These are phyloP conservation scores for Aurelia sp. DNA, from an alignment of 30 jellyfish, hydroid and myxozoan species.

Conservation along the genomic window DNA sequence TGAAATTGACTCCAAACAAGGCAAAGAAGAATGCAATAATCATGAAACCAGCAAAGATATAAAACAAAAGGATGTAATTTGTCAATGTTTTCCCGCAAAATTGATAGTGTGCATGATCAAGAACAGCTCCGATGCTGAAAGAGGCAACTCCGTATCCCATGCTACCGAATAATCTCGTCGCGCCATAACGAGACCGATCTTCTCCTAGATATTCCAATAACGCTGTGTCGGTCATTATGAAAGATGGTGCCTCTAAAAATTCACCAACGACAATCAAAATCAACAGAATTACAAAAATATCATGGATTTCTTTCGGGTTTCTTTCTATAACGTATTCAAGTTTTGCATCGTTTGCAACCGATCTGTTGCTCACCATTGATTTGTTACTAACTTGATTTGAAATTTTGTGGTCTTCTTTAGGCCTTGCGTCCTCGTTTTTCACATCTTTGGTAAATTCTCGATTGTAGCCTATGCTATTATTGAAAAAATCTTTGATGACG, in stretches of 20 bases:
- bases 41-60: slow-evolving; percentile 93
- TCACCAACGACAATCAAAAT: slow-evolving; percentile 93
- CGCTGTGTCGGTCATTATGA: slow-evolving; percentile 97
- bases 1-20: slow-evolving; percentile 74
- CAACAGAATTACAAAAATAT: slow-evolving; percentile 80
- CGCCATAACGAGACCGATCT: slow-evolving; percentile 86
- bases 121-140: slow-evolving; percentile 91
- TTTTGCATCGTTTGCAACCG: background rate
- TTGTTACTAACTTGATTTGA: background rate
- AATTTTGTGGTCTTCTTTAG: background rate
- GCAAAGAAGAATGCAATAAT: slow-evolving; percentile 87
- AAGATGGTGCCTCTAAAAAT: slow-evolving; percentile 99
- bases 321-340: slow-evolving; percentile 76
- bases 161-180: slow-evolving; percentile 97
- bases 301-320: slow-evolving; percentile 76
- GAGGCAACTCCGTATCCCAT: slow-evolving; percentile 99
- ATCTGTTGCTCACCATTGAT: background rate
- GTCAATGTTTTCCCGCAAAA: slow-evolving; percentile 88
- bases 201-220: slow-evolving; percentile 94
- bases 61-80: slow-evolving; percentile 82
- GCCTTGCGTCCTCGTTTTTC: background rate
- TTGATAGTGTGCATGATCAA: slow-evolving; percentile 78
- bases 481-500: slow-evolving; percentile 29
- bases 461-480: slow-evolving; percentile 26
- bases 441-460: background rate